Conservation (phyloP, 2,888 invertebrate species). For the Sminthurides aquaticus region DNA sequence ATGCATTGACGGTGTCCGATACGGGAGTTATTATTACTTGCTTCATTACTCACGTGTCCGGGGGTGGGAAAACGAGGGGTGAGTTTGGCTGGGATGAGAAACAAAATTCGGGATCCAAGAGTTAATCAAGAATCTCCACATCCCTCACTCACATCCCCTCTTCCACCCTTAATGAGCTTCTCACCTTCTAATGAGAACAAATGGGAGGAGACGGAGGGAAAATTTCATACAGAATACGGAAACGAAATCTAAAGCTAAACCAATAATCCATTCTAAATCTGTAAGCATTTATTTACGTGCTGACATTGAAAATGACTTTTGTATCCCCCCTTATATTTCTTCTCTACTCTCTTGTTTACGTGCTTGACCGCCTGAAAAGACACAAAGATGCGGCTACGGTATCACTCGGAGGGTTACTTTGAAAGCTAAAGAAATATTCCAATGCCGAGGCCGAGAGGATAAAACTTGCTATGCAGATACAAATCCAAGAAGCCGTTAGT, state of each 20-base stretch:
- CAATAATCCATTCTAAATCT: neutral
- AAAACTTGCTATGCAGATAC: too few species aligned
- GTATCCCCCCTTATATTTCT: neutral
- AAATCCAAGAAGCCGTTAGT: neutral
- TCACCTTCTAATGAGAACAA: slow-evolving; percentile 7
- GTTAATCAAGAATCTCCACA: slow-evolving; percentile 2
- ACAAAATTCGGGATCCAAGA: too few species aligned
- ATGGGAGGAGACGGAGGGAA: too few species aligned
- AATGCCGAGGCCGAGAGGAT: too few species aligned
- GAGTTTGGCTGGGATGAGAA: too few species aligned
- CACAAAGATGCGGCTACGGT: too few species aligned
- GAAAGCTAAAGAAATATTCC: too few species aligned
- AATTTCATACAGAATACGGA: too few species aligned
- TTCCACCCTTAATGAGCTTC: neutral
- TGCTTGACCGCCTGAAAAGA: too few species aligned
- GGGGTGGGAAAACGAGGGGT: too few species aligned
- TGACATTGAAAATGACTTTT: neutral
- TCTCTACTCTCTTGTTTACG: too few species aligned
- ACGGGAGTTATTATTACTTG: neutral
- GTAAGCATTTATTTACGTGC: neutral
- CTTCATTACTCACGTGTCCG: neutral
- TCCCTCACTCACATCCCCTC: slow-evolving; percentile 7
- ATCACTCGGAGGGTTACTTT: too few species aligned
- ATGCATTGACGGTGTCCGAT: neutral
- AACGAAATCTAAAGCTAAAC: neutral